Base-by-base conservation (phyloP, 37 sponge, comb jelly and placozoan species). In the Beroe ovata region DNA sequence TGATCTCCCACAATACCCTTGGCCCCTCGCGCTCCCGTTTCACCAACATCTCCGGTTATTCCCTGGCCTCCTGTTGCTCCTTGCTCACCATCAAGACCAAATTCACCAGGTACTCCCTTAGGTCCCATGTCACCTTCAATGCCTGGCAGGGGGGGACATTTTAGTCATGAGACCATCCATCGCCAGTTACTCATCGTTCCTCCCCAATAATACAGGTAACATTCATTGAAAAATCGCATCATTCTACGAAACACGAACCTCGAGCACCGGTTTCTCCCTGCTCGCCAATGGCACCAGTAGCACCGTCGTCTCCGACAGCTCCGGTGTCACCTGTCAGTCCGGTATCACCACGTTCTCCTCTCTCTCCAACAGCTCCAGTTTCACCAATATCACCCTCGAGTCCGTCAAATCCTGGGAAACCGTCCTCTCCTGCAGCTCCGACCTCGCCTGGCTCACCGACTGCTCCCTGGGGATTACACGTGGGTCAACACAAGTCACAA, bases 321-420 rank as follows among this genome's bases (percentile, higher is more conserved):
- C 91, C 91, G 47, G 60, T 59, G 11, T 33, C 8, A 4, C 92
- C 92, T 6, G 40, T 34, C 29, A 35, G 36, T 59, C 92, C 94
- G 20, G 69, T 71, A 2, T 89, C 77, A 22, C 94, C 91, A 32
- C 30, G 26, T 40, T 20, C 26, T 33, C 91, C 91, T 54, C 30
- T 38, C 34, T 81, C 84, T 60, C 84, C 88, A 16, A 1, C 8
- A 29, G 64, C 72, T 54, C 47, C 69, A 38, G 34, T 20, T 71
- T 58, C 84, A 28, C 84, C 90, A 21, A 29, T 34, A 25, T 0
- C 72, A 33, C 90, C 90, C 40, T 90, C 47, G 0, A 3, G 29
- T 39, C 90, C 90, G 58, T 38, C 54, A 39, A 42, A 35, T 39
- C 84, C 84, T 1, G 21, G 25, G 2, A 35, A 22, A 32, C 47